Evolutionary conservation across 64 coral and sea anemone species (phyloP), one percentile per base, ranked within the genome.

Genomic region (Stylophora pistillata): DNA sequence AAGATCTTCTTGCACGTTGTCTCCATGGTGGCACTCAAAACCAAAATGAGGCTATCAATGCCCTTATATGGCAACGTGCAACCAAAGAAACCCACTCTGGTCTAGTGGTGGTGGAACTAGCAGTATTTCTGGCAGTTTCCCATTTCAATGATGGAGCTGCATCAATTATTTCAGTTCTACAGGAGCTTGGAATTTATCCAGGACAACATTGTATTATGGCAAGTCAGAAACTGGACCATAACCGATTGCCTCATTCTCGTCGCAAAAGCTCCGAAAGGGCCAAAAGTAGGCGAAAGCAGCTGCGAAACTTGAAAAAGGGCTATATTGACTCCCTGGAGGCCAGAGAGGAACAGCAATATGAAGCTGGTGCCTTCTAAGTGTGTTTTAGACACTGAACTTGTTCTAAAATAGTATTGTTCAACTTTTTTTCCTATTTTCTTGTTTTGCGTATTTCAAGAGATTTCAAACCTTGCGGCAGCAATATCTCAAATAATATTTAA

Each of bases 21-120:
- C 53, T 94, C 6, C 92, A 94, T 94, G 92, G 79, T 16, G 85
- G 85, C 23, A 94, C 92, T 69, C 92, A 94, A 64, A 94, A 94
- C 86, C 92, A 94, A 68, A 94, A 94, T 72, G 86, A 89, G 86
- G 83, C 92, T 30, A 77, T 89, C 78, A 94, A 89, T 89, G 87
- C 72, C 11, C 74, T 94, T 4, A 85, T 94, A 31, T 94, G 87
- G 92, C 87, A 89, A 54, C 79, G 87, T 12, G 87, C 85, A 77
- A 64, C 87, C 27, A 89, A 78, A n/a, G 78, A n/a, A n/a, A n/a
- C n/a, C n/a, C n/a, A n/a, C n/a, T n/a, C n/a, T n/a, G n/a, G n/a
- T n/a, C n/a, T n/a, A 86, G 53, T 41, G 13, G n/a, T 57, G 14
- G 73, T 89, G 6, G 92, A 94, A 74, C 65, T 94, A 55, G 92